Base-by-base conservation (phyloP, 2,888 invertebrate genomes). In the Athetis lepigone region DNA sequence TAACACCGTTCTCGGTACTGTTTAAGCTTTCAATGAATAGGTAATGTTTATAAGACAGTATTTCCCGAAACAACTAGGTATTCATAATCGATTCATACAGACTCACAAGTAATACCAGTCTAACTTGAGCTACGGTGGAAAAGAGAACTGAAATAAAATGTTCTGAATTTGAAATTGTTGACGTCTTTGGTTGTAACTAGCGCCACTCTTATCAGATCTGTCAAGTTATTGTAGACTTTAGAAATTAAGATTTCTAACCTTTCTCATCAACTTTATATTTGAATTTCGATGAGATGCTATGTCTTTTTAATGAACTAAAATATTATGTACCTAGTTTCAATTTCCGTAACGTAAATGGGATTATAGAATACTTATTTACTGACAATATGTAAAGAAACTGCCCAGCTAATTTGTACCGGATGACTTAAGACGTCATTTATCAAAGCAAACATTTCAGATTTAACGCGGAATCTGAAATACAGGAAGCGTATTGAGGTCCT, bases 1-100 rank as follows among this genome's bases (percentile, higher is more conserved):
- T 60, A 77, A 72, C 54, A 52, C 4, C 43, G 18, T 71, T 74
- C 77, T 60, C 49, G 23, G 74, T 71, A 74, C 40, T 58, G 43
- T 52, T 29, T 47, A 51, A 55, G 50, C 54, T 65, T 75, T 74
- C 65, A 77, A 70, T 70, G 57, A 74, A 77, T 47, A 40, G 61
- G 39, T 21, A 37, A 65, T 77, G 75, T 77, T 65, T 75, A 70
- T 49, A 55, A 69, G 63, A 70, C 46, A 49, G 11, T 56, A 40
- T 59, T 75, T 59, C 46, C 47, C 58, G 64, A 65, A 74, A 58
- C 56, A 8, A 21, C 40, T 75, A n/a, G n/a, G n/a, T n/a, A 75
- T 49, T 68, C 37, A 58, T 57, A 65, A 50, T 40, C 75, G 23
- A 62, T 61, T 71, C 19, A 40, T 58, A 52, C 40, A 37, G 47